phyloP scores from a whole-genome alignment of 1,140 invertebrate genomes.

The Drosophila parvula region DNA sequence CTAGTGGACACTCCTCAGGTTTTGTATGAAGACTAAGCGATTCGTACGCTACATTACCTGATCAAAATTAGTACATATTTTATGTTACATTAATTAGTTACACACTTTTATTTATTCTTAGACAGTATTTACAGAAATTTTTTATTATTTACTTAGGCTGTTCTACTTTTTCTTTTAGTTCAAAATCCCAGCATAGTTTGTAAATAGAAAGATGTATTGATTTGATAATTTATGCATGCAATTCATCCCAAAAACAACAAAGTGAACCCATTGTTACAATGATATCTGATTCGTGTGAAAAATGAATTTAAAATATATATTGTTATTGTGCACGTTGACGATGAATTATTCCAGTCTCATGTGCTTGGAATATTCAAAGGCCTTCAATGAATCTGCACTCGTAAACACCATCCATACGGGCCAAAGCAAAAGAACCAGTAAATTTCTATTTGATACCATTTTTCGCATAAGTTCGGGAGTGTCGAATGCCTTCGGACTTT shows the following conservation, averaged over 20 bases:
- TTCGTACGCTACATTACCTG: conserved; percentile 69
- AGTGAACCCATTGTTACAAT: conserved; percentile 50
- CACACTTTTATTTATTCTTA: conserved; percentile 48
- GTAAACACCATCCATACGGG: conserved; percentile 35
- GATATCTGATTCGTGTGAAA: conserved; percentile 56
- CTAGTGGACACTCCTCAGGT: conserved; percentile 25
- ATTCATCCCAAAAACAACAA: conserved; percentile 14
- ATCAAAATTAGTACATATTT: conserved; percentile 51
- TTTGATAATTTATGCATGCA: conserved; percentile 16
- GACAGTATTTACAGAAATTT: conserved; percentile 38
- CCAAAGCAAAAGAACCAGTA: conserved; percentile 83
- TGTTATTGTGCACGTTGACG: conserved; percentile 65
- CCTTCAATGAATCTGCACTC: conserved; percentile 43
- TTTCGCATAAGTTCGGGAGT: conserved; percentile 85
- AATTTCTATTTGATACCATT: conserved; percentile 88
- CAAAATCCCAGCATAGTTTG: neutral
- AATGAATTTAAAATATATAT: conserved; percentile 66
- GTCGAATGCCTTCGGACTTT: conserved; percentile 83
- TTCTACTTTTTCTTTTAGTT: conserved; percentile 24
- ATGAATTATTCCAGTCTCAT: conserved; percentile 48
- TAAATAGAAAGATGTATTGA: conserved; percentile 25
- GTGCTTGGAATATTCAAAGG: conserved; percentile 48
- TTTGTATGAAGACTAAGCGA: conserved; percentile 18
- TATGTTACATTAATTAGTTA: conserved; percentile 65
- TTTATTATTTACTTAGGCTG: conserved; percentile 10